These are phyloP conservation scores for Protonemura montana DNA, from an alignment of 2,888 invertebrate genomes.

Conservation along the genomic window DNA sequence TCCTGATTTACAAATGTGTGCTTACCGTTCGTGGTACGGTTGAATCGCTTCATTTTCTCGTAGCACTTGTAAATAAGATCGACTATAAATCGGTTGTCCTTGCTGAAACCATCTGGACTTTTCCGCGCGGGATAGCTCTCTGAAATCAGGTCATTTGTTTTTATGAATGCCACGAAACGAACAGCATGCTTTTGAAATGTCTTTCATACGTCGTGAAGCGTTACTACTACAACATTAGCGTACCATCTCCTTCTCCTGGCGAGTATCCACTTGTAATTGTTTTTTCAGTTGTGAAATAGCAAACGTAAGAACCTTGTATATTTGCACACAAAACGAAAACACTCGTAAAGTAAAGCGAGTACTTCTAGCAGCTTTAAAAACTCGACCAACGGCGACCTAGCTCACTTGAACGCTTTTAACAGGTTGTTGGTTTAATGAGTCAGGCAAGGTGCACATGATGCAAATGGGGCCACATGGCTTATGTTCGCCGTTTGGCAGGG, in stretches of 20 bases:
- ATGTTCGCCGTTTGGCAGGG: not conserved
- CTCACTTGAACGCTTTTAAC: not conserved
- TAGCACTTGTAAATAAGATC: slow-evolving; percentile 21
- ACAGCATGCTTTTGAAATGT: not conserved
- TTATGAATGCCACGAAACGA: not conserved
- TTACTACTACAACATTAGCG: not conserved
- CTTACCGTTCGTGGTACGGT: not conserved
- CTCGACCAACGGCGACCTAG: not conserved
- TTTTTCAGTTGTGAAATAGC: not conserved
- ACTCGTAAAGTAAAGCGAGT: not conserved
- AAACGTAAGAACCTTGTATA: not conserved
- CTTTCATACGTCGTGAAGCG: not conserved
- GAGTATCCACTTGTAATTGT: not conserved
- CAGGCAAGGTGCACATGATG: not conserved
- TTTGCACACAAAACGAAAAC: not conserved
- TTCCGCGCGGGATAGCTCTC: not conserved
- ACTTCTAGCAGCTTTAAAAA: not conserved
- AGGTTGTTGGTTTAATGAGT: not conserved
- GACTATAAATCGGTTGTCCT: slow-evolving; percentile 5
- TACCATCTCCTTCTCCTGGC: not conserved
- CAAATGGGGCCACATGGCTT: not conserved
- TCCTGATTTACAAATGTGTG: not conserved
- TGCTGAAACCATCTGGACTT: not conserved
- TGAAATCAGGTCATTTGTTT: not conserved
- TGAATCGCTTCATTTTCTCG: slow-evolving; percentile 13